Evolutionary conservation across 2,113 vertebrate genomes (phyloP).

Genomic region (Pterocles orientalis): DNA sequence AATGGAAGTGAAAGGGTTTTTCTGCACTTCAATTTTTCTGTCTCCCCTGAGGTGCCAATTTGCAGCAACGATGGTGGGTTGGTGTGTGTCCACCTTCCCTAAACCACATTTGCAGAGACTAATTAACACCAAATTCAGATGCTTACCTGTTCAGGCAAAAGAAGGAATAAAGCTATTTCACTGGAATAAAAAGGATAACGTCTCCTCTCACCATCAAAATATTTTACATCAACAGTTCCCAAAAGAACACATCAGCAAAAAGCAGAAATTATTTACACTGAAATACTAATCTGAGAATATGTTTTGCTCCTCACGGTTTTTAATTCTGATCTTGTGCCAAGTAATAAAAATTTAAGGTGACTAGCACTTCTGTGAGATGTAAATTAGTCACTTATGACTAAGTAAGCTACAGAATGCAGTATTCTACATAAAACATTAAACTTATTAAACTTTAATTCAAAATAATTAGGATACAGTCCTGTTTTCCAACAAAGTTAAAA

Average conservation of each 20-base stretch:
- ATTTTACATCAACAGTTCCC: not conserved
- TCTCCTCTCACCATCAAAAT: not conserved
- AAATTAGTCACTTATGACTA: constrained; percentile 46
- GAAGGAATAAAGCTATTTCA: not conserved
- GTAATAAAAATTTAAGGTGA: constrained; percentile 21
- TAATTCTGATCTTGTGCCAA: constrained; percentile 7
- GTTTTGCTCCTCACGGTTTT: not conserved
- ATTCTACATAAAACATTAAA: not conserved
- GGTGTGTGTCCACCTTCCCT: not conserved
- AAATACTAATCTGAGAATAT: not conserved
- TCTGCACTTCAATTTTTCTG: not conserved
- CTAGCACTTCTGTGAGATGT: not conserved
- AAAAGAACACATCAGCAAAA: not conserved
- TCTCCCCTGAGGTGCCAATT: not conserved
- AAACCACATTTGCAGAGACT: not conserved
- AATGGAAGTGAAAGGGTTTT: not conserved
- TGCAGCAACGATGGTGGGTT: not conserved
- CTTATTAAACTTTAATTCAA: not conserved
- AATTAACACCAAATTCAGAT: not conserved
- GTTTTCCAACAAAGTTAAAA: not conserved
- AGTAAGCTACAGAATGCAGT: not conserved
- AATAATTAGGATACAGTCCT: not conserved
- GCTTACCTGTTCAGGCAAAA: not conserved
- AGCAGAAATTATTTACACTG: not conserved
- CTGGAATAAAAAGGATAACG: not conserved